Evolutionary conservation across 2,797 vertebrate genomes (phyloP), one percentile per base, ranked within the genome.

Genomic region (Antrozous pallidus): DNA sequence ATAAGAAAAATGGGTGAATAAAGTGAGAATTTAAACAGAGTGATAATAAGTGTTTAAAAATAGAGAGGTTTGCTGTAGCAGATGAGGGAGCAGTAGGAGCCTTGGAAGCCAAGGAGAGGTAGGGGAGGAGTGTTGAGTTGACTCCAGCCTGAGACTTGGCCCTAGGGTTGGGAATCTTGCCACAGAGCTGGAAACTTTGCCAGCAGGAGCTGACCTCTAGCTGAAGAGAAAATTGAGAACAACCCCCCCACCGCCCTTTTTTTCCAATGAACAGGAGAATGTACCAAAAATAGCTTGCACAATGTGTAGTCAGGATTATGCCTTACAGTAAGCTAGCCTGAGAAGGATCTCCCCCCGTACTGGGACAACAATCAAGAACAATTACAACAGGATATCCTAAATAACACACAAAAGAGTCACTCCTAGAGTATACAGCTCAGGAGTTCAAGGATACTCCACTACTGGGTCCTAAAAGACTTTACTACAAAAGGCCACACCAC

Each of bases 181-280:
- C 58, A 61, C 26, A 61, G 28, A 61, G 11, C 28, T 61, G 28
- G 26, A 61, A 61, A 63, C 61, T n/a, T 63, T 63, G 13, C 31
- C 14, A 63, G 31, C 61, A 63, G 14, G 6, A 58, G 6, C 13
- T n/a, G 61, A 17, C 31, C 61, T 63, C 61, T 63, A n/a, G 7
- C 13, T 63, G 61, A 63, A 63, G 61, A 63, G 61, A n/a, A 63
- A 63, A 63, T n/a, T 63, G 61, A 63, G 14, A n/a, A n/a, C 28
- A n/a, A n/a, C 6, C 31, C 0, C 31, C 28, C 31, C 26, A 3
- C 56, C 26, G n/a, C 0, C 0, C 1, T n/a, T n/a, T 61, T 63
- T 3, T 0, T 31, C 61, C 61, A 63, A 14, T 63, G 61, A 63
- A n/a, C 61, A 63, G 6, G 13, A 63, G 61, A 61, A 61, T 26